These are phyloP conservation scores for Himalopsyche kuldschensis DNA, from an alignment of 2,888 invertebrate species.

Conservation along the genomic window DNA sequence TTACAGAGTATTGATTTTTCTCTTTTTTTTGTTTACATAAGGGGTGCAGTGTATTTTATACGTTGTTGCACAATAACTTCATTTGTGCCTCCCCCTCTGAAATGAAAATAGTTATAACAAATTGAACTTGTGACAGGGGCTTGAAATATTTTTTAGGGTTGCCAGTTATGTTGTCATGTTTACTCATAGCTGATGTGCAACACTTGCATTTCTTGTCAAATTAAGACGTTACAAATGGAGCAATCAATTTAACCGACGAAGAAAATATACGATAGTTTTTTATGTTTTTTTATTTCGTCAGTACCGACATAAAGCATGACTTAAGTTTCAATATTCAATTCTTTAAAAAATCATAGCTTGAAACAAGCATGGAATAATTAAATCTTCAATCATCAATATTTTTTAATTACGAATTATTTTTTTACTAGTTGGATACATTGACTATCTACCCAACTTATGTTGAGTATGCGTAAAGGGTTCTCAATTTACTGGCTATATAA, in stretches of 20 bases:
- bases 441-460: too few relatives aligned
- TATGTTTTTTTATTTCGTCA: too few relatives aligned
- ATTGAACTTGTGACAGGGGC: slow-evolving; percentile 4
- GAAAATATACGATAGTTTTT: background rate
- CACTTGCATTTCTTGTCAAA: background rate
- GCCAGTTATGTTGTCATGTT: background rate
- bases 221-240: background rate
- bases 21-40: background rate
- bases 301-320: too few relatives aligned
- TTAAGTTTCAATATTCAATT: too few relatives aligned
- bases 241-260: background rate
- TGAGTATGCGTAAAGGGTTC: too few relatives aligned
- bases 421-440: too few relatives aligned
- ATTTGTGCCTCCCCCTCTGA: background rate
- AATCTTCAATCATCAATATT: too few relatives aligned
- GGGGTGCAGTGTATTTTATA: background rate
- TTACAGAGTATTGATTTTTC: background rate
- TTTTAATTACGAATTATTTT: too few relatives aligned
- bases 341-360: too few relatives aligned
- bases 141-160: background rate
- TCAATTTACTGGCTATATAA: too few relatives aligned
- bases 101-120: background rate
- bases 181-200: background rate
- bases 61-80: background rate
- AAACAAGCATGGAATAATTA: too few relatives aligned